These are phyloP conservation scores for Protomyctophum bolini DNA, from an alignment of 2,113 vertebrate genomes.

Conservation along the genomic window DNA sequence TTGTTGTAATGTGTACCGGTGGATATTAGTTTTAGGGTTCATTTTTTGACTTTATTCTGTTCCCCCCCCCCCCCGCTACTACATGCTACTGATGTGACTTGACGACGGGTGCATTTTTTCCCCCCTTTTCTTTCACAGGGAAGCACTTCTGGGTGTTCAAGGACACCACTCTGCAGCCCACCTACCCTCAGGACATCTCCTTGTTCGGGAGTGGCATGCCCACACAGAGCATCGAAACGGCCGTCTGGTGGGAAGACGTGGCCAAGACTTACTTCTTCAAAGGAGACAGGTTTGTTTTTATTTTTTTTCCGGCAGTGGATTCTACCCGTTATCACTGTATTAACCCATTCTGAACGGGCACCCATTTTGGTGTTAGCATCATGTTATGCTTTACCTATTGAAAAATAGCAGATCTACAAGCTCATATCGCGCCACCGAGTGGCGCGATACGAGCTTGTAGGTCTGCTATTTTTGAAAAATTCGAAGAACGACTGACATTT, in stretches of 20 bases:
- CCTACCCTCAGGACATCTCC: constrained; percentile 96
- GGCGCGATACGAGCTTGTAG: too few species aligned
- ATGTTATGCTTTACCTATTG: too few species aligned
- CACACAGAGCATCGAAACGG: constrained; percentile 95
- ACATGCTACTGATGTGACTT: constrained; percentile 14
- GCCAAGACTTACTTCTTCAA: constrained; percentile 99
- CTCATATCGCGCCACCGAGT: too few species aligned
- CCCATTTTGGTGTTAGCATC: too few species aligned
- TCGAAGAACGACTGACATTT: too few species aligned
- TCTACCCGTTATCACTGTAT: too few species aligned
- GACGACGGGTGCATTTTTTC: too few species aligned
- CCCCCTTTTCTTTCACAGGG: constrained; percentile 84
- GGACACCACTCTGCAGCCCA: constrained; percentile 94
- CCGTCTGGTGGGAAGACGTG: constrained; percentile 98
- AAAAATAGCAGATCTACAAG: too few species aligned
- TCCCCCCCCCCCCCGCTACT: too few species aligned
- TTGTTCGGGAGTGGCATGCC: constrained; percentile 94
- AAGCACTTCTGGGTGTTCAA: constrained; percentile 99
- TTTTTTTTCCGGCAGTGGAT: too few species aligned
- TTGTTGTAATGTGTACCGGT: neutral
- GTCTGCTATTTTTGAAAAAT: too few species aligned
- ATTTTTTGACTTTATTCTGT: constrained; percentile 31
- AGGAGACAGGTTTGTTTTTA: constrained; percentile 95
- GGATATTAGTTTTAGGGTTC: constrained; percentile 23
- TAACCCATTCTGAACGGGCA: too few species aligned